Conservation (phyloP, 2,888 invertebrate genomes). For the Melanargia galathea region DNA sequence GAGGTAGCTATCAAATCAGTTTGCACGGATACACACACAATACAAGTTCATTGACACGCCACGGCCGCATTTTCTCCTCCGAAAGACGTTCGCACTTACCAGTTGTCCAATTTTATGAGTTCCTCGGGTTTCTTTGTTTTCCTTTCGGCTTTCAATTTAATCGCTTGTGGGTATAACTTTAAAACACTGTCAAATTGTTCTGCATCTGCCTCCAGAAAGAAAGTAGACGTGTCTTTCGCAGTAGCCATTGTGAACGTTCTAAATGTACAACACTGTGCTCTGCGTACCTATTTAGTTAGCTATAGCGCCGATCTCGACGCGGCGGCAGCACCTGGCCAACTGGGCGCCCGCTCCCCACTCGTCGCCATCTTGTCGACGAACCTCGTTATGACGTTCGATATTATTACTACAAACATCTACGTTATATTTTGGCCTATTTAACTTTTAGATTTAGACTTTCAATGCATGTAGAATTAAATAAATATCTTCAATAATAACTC, state of each 20-base stretch:
- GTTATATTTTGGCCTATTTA: constrained; percentile 55
- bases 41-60: constrained; percentile 84
- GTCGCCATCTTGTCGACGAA: constrained; percentile 78
- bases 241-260: constrained; percentile 89
- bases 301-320: constrained; percentile 83
- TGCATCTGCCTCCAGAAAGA: constrained; percentile 95
- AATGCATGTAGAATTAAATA: not conserved
- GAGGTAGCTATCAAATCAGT: constrained; percentile 84
- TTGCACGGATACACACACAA: constrained; percentile 83
- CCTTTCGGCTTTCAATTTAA: constrained; percentile 94
- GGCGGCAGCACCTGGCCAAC: constrained; percentile 83
- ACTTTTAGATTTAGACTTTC: constrained; percentile 23
- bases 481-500: not conserved
- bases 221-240: constrained; percentile 95
- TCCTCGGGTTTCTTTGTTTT: constrained; percentile 97
- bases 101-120: constrained; percentile 96
- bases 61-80: constrained; percentile 83
- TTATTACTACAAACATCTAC: constrained; percentile 69
- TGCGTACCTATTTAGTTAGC: constrained; percentile 78
- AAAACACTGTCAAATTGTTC: constrained; percentile 93
- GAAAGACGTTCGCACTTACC: constrained; percentile 88
- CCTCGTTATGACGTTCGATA: constrained; percentile 79
- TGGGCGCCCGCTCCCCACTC: constrained; percentile 81
- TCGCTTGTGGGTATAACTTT: constrained; percentile 94
- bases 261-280: constrained; percentile 78